A percentile compares a stretch with the other conserved stretches of the same genome.
Evolutionary conservation across 2,888 invertebrate genomes (phyloP).

Genomic region (Drosophila infuscata): DNA sequence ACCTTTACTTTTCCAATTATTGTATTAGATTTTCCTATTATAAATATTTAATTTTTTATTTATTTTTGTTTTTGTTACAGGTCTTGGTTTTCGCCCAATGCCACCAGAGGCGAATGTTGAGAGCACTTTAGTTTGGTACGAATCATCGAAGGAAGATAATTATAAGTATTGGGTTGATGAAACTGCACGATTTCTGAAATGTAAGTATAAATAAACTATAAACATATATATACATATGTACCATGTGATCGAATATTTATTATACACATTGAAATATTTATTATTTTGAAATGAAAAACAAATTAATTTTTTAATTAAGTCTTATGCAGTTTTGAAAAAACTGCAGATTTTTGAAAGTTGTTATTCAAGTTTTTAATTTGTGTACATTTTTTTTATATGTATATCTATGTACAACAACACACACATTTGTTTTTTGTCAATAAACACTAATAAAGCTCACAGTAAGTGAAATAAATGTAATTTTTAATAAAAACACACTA

Average conservation of each 20-base stretch:
- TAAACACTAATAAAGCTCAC: slow-evolving; percentile 51
- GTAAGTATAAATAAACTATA: slow-evolving; percentile 86
- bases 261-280: neutral
- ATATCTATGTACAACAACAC: slow-evolving; percentile 26
- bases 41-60: neutral
- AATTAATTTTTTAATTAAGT: neutral
- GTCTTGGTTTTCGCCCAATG: slow-evolving; percentile 98
- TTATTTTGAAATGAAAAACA: neutral
- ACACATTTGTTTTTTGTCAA: slow-evolving; percentile 45
- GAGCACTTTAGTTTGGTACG: slow-evolving; percentile 98
- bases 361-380: slow-evolving; percentile 11
- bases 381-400: slow-evolving; percentile 28
- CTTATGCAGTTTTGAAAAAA: neutral
- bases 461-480: slow-evolving; percentile 60
- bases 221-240: neutral
- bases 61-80: slow-evolving; percentile 85
- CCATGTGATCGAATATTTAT: neutral
- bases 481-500: neutral
- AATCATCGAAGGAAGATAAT: slow-evolving; percentile 87
- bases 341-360: slow-evolving; percentile 1
- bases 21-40: slow-evolving; percentile 17
- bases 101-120: slow-evolving; percentile 96
- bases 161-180: slow-evolving; percentile 92
- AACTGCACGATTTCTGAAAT: slow-evolving; percentile 90
- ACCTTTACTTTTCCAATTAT: neutral